Evolutionary conservation across 2,888 invertebrate genomes (phyloP).

Genomic region (Baccha elongata): DNA sequence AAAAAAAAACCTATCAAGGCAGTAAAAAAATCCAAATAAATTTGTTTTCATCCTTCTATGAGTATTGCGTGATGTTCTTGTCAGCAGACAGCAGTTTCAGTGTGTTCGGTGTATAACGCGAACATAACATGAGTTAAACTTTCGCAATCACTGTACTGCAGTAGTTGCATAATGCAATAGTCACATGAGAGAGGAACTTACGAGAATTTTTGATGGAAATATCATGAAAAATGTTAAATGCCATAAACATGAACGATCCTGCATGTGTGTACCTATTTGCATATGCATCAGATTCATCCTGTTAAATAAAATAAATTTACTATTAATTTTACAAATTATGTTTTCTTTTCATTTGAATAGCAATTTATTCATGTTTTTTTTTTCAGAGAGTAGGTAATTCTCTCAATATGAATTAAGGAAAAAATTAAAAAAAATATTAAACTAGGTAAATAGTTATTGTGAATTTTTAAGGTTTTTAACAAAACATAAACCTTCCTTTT

Average conservation of each 20-base stretch:
- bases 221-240: constrained; percentile 11
- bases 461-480: too few relatives aligned
- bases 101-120: background rate
- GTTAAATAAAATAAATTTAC: background rate
- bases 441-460: too few relatives aligned
- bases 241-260: constrained; percentile 2
- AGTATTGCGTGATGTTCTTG: constrained; percentile 31
- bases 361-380: too few relatives aligned
- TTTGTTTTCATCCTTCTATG: constrained; percentile 41
- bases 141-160: constrained; percentile 58
- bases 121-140: constrained; percentile 50
- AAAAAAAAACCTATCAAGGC: constrained; percentile 44
- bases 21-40: constrained; percentile 61
- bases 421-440: too few relatives aligned
- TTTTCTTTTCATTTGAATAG: too few relatives aligned
- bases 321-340: background rate
- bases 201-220: constrained; percentile 10
- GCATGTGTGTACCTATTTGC: background rate
- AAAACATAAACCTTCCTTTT: too few relatives aligned
- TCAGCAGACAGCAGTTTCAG: background rate
- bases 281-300: constrained; percentile 4
- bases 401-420: too few relatives aligned
- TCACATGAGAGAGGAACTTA: constrained; percentile 50
- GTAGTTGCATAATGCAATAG: constrained; percentile 65
- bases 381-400: too few relatives aligned